phyloP scores from a whole-genome alignment of 1,140 invertebrate genomes.

The Brachionus rubens region DNA sequence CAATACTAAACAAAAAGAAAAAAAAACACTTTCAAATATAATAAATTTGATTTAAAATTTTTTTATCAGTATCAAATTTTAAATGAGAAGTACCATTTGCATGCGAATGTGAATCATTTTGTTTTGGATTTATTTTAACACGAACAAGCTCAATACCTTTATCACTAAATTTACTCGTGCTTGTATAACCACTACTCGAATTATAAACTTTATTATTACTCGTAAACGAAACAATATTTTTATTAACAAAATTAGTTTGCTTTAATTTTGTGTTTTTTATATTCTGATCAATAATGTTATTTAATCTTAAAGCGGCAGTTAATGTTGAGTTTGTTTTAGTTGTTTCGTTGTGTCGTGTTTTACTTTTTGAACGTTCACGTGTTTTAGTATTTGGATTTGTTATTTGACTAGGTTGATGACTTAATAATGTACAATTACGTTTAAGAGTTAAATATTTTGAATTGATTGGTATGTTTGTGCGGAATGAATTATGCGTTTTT shows the following conservation, averaged over 20 bases:
- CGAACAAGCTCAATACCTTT: not conserved
- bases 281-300: not conserved
- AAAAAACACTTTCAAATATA: not conserved
- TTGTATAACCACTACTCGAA: not conserved
- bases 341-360: not conserved
- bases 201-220: not conserved
- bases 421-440: conserved; percentile 1
- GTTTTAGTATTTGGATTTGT: not conserved
- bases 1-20: not conserved
- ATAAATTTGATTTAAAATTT: conserved; percentile 22
- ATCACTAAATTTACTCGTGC: not conserved
- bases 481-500: not conserved
- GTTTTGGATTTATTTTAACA: not conserved
- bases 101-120: not conserved
- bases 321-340: not conserved
- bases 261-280: not conserved
- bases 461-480: conserved; percentile 25
- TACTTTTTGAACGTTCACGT: not conserved
- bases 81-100: conserved; percentile 9
- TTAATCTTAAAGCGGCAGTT: not conserved
- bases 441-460: conserved; percentile 2
- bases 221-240: not conserved
- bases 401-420: not conserved
- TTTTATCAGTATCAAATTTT: conserved; percentile 14
- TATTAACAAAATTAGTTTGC: not conserved